These are phyloP conservation scores for Caenorhabditis wallacei DNA, from an alignment of 2,888 invertebrate genomes.

Conservation along the genomic window DNA sequence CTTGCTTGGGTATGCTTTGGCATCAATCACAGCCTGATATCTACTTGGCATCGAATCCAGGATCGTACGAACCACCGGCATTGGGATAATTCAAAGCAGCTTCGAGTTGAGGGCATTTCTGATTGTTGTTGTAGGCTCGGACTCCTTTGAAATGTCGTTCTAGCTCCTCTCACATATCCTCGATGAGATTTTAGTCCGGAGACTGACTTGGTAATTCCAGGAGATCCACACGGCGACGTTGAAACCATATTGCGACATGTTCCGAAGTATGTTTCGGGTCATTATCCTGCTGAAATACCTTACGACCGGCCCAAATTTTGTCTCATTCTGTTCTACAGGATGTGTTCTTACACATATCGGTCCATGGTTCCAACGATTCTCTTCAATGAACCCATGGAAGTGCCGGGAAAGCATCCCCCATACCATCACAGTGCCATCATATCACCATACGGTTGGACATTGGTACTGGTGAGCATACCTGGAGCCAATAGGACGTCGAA, in stretches of 20 bases:
- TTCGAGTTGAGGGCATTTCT: too few relatives aligned
- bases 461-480: constrained; percentile 48
- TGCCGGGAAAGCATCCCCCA: constrained; percentile 56
- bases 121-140: too few relatives aligned
- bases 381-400: constrained; percentile 40
- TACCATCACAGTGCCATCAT: constrained; percentile 53
- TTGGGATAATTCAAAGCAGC: too few relatives aligned
- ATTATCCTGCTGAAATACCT: too few relatives aligned
- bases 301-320: constrained; percentile 5
- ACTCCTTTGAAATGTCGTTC: too few relatives aligned
- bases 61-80: too few relatives aligned
- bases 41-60: too few relatives aligned
- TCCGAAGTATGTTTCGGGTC: constrained; percentile 49
- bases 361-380: constrained; percentile 61
- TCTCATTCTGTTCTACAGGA: constrained; percentile 47
- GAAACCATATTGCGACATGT: constrained; percentile 6
- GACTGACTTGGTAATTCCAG: constrained; percentile 41
- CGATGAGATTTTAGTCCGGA: constrained; percentile 58
- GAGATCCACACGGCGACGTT: not conserved
- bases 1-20: too few relatives aligned
- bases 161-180: constrained; percentile 48
- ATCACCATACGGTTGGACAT: constrained; percentile 58
- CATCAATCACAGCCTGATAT: too few relatives aligned
- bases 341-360: constrained; percentile 38
- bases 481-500: not conserved